A percentile compares a stretch with the other conserved stretches of the same genome.
Evolutionary conservation across 2,797 vertebrate species (phyloP).

Genomic region (Iguana delicatissima): DNA sequence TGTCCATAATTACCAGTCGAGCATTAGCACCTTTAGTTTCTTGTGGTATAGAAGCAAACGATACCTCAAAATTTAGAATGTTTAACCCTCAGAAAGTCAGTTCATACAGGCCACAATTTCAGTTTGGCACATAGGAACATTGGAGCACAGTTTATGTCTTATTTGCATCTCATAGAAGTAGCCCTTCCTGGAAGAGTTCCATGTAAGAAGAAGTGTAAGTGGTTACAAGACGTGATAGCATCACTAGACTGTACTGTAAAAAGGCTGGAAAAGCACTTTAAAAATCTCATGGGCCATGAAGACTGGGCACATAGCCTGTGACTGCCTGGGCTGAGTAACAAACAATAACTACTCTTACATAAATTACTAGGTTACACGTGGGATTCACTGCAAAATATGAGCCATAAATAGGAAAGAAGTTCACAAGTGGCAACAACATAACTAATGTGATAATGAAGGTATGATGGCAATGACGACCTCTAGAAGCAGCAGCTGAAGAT

Average conservation of each 20-base stretch:
- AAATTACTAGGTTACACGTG: background rate
- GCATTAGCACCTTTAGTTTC: constrained; percentile 35
- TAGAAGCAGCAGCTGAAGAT: background rate
- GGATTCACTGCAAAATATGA: background rate
- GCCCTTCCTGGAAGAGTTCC: too few species aligned
- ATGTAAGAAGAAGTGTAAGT: background rate
- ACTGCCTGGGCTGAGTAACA: background rate
- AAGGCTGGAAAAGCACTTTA: too few species aligned
- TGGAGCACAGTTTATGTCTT: background rate
- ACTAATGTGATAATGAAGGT: background rate
- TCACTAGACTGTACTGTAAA: background rate
- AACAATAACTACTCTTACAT: background rate
- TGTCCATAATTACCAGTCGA: constrained; percentile 24
- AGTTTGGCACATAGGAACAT: background rate
- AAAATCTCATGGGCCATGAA: too few species aligned
- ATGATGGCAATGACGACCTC: background rate
- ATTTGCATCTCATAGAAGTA: background rate
- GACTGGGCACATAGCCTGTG: background rate
- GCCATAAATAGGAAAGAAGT: background rate
- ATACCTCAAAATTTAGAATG: constrained; percentile 28
- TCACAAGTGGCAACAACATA: background rate
- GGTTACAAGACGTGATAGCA: background rate
- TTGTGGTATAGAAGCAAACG: background rate
- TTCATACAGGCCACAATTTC: background rate
- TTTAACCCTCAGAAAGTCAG: background rate